Base-by-base conservation (phyloP, 2,888 invertebrate genomes). In the Dolichopus griseipennis region DNA sequence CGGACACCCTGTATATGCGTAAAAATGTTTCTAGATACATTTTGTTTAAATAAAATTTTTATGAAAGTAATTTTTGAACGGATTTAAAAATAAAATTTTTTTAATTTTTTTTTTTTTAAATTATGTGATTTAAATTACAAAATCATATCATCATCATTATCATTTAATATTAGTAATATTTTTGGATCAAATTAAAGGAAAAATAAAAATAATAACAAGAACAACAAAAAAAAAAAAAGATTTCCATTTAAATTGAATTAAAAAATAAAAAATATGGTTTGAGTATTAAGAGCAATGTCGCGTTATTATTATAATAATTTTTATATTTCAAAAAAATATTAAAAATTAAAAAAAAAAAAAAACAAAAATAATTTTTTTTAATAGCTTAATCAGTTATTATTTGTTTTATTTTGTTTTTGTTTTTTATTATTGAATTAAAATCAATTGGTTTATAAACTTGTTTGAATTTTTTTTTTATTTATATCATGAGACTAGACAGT, bases 71-170 rank as follows among this genome's bases (percentile, higher is more conserved):
- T 34, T 34, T 10, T 43, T 43, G 7, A 1, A 18, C 52, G 52
- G n/a, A 18, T 52, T 52, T 52, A 52, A 52, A 52, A 52, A 18
- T 52, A 52, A 15, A 18, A 6, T 52, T 6, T 43, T 10, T 52
- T 52, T 52, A 52, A 37, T 34, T 34, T 34, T 34, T 34, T 15
- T 43, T 43, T 43, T 43, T 15, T 3, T 9, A 52, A 52, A 52
- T n/a, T 15, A 52, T 52, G 2, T 52, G 18, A 52, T 52, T 52
- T 52, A 52, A 52, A 52, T 52, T 52, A 52, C 15, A 52, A 52
- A 52, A 52, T 52, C 52, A 52, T 52, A 52, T 52, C 52, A 52
- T 52, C 52, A 52, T 52, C 15, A 52, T 52, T 18, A 52, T 52
- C 15, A 52, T 52, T n/a, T 18, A 52, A 52, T 52, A 52, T 52